Base-by-base conservation (phyloP, 1,140 invertebrate species). In the Oedothorax gibbosus region DNA sequence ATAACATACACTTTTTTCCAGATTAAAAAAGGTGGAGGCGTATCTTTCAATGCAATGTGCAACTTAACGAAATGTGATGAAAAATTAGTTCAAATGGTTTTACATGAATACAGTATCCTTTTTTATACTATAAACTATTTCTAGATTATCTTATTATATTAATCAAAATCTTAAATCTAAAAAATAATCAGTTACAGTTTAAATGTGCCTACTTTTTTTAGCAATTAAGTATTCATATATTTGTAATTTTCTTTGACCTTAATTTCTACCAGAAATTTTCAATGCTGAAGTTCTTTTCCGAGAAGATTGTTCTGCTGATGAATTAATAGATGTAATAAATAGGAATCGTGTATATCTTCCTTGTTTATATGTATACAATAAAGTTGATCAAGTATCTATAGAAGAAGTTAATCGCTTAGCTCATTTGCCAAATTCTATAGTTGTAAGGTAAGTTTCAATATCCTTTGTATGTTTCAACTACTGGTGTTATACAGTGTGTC, bases 361-460 rank as follows among this genome's bases (percentile, higher is more conserved):
- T 68, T 99, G 98, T 91, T 90, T 99, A 68, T 99, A 99, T 91
- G 97, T 99, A 69, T 99, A 99, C 91, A 99, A 99, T 91, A 99
- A 99, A 93, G 99, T 99, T 88, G 98, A 99, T 95, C 87, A 88
- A 85, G 97, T 99, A 88, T 99, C 97, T 49, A 97, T 99, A 87
- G 98, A 99, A 91, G 98, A 99, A 92, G 96, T 99, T 8, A 96
- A 99, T 91, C 92, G 96, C 88, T 94, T 99, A 89, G 98, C 98
- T 8, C 92, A 96, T 85, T 92, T 95, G 90, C 93, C 95, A 0
- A 93, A 98, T 90, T 96, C 95, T 88, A 94, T 99, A 85, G 98
- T 99, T 85, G 96, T 99, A 87, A 98, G 96, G 96, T 97, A 90
- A 65, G 81, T 78, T 73, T 4, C 10, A 15, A 12, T 68, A 14